Evolutionary conservation across 2,888 invertebrate genomes (phyloP), one percentile per base, ranked within the genome.

Genomic region (Gisinianus flammeolus): DNA sequence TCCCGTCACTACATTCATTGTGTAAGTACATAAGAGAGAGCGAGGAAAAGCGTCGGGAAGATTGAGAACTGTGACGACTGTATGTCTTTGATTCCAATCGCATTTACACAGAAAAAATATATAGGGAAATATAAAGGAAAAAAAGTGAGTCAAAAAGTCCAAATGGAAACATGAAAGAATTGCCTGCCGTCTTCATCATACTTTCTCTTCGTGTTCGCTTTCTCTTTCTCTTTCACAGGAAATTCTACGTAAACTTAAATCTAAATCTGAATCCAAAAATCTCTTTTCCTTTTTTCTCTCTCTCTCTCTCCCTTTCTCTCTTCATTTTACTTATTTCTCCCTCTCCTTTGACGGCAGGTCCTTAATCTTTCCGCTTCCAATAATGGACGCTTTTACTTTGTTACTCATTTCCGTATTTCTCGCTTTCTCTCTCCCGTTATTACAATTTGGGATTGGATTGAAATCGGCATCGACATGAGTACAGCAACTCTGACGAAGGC

Each of bases 311-410:
- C 24, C 26, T 62, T 5, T 19, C 3, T 62, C n/a, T n/a, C n/a
- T 68, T 33, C 30, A 26, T 68, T 6, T 44, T n/a, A n/a, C n/a
- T n/a, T n/a, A 8, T 67, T 67, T 67, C 26, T 28, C 28, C 26
- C 56, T 54, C 19, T 30, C 28, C 44, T 71, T 62, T 62, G 62
- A 62, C 62, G 26, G 22, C 26, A n/a, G 28, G 26, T 62, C 28
- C 62, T 62, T 62, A 62, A 62, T 62, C 62, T 62, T 62, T 62
- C 16, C n/a, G n/a, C 16, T 54, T 54, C 12, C 26, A 62, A 62
- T 62, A 62, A 62, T 71, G 54, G 44, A 67, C 64, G 67, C 67
- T 30, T 67, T 67, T 67, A 35, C 67, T 67, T 67, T 31, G 31
- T 35, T 67, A 67, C 35, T 31, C n/a, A 22, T 26, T 26, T 62